These are phyloP conservation scores for Puffinus mauretanicus DNA, from an alignment of 2,113 vertebrate genomes.

Conservation along the genomic window DNA sequence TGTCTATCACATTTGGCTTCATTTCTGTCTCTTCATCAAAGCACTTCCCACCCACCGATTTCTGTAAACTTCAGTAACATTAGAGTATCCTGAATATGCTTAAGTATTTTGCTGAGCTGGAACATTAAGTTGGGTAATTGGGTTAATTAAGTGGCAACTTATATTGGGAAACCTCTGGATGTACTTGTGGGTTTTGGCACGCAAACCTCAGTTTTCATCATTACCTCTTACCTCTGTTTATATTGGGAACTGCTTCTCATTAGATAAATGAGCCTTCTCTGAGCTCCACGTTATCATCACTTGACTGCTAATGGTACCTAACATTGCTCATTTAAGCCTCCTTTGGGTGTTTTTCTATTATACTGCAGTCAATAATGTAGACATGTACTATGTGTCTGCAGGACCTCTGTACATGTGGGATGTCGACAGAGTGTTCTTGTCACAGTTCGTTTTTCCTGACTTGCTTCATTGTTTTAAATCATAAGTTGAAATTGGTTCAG, in stretches of 20 bases:
- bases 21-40: not conserved
- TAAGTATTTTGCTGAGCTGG: not conserved
- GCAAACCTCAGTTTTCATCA: not conserved
- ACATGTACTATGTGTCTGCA: not conserved
- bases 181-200: not conserved
- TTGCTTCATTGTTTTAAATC: slow-evolving; percentile 10
- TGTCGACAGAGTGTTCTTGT: not conserved
- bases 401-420: not conserved
- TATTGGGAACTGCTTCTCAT: slow-evolving; percentile 10
- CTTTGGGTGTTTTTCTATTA: not conserved
- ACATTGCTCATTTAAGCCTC: not conserved
- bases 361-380: not conserved
- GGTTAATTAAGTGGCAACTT: not conserved
- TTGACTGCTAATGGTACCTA: not conserved
- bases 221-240: slow-evolving; percentile 22
- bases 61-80: not conserved
- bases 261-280: slow-evolving; percentile 29
- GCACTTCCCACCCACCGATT: not conserved
- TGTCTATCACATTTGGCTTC: not conserved
- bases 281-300: not conserved
- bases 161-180: not conserved
- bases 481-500: not conserved
- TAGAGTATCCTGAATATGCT: not conserved
- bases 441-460: not conserved
- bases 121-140: not conserved